A percentile compares a stretch with the other conserved stretches of the same genome.
Evolutionary conservation across 2,797 vertebrate genomes (phyloP).

Genomic region (Lepilemur ruficaudatus): DNA sequence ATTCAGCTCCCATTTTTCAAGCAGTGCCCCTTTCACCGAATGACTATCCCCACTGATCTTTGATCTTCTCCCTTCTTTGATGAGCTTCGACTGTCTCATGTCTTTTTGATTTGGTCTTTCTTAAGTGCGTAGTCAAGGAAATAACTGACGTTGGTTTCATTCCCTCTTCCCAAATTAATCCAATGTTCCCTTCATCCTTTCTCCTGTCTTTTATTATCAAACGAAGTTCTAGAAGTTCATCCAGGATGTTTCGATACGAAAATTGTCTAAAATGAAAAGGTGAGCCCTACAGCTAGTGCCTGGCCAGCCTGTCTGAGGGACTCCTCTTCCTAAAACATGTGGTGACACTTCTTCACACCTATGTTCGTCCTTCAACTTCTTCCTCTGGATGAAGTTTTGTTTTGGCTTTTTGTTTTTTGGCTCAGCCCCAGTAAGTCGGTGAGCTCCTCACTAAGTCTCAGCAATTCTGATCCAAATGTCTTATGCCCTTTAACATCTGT

Average conservation of each 20-base stretch:
- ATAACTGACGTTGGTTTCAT: neutral
- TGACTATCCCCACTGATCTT: neutral
- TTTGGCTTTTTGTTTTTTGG: neutral
- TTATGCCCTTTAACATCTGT: neutral
- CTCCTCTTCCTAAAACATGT: neutral
- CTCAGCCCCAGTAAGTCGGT: neutral
- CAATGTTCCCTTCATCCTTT: neutral
- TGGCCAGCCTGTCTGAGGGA: neutral
- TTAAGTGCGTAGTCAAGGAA: neutral
- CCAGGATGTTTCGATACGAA: neutral
- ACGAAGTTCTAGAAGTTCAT: neutral
- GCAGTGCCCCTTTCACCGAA: neutral
- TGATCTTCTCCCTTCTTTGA: neutral
- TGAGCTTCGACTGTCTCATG: too few relatives aligned
- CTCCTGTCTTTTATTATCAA: neutral
- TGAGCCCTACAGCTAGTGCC: neutral
- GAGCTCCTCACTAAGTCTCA: neutral
- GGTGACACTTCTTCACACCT: neutral
- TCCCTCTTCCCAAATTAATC: neutral
- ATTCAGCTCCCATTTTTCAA: neutral
- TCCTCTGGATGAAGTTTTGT: neutral
- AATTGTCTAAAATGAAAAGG: neutral
- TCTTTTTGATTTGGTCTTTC: neutral
- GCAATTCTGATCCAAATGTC: constrained; percentile 44
- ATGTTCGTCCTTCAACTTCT: neutral